Evolutionary conservation across 2,797 vertebrate species (phyloP).

Genomic region (Pantherophis alleghaniensis): DNA sequence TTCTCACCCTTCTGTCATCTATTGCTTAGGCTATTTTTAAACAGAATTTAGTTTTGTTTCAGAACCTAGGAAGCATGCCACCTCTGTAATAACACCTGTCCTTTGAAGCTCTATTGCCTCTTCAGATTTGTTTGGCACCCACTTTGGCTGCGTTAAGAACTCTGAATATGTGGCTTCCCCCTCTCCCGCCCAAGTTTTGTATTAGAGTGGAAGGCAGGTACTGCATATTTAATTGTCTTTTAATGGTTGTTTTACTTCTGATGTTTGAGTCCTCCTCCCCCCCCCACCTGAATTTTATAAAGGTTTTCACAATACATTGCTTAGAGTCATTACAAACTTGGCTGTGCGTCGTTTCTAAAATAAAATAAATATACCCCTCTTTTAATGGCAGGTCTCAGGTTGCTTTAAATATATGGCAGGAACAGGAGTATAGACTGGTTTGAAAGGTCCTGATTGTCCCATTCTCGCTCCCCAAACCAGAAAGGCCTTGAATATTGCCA

Average conservation of each 20-base stretch:
- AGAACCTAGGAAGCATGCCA: neutral
- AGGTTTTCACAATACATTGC: neutral
- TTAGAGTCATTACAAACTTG: neutral
- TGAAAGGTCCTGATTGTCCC: neutral
- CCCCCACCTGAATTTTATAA: neutral
- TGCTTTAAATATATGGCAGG: neutral
- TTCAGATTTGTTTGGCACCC: neutral
- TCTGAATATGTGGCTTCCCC: neutral
- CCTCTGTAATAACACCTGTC: neutral
- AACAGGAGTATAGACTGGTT: neutral
- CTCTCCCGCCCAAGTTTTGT: neutral
- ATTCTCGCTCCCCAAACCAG: neutral
- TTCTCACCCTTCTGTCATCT: neutral
- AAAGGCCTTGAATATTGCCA: neutral
- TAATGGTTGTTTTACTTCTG: neutral
- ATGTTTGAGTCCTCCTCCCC: neutral
- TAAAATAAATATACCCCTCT: neutral
- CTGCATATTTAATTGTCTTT: neutral
- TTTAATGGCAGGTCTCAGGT: neutral
- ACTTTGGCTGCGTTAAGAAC: neutral
- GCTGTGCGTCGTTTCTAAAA: neutral
- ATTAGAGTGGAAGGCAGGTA: neutral
- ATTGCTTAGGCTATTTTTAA: neutral
- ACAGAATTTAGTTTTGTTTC: neutral
- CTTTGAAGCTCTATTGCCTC: neutral